Percentiles rank a stretch among this genome's conserved stretches.
phyloP scores from a whole-genome alignment of 2,797 vertebrate genomes.

The Microchirus variegatus region DNA sequence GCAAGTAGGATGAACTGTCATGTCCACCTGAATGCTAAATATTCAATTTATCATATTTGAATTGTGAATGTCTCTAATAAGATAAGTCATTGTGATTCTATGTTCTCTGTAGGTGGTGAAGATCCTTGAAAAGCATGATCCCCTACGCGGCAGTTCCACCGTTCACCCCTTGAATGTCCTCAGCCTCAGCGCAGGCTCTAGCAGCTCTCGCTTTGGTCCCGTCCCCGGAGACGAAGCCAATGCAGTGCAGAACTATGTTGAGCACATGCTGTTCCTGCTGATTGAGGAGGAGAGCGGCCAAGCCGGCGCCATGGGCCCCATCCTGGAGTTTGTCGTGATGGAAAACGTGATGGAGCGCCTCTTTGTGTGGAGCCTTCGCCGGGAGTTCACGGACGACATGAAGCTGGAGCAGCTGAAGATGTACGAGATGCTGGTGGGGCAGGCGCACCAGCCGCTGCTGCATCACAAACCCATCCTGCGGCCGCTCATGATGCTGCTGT shows the following conservation, averaged over 20 bases:
- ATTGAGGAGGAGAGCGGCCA: conserved; percentile 92
- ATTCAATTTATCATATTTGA: too few relatives aligned
- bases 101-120: conserved; percentile 88
- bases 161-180: conserved; percentile 54
- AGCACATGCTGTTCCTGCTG: conserved; percentile 95
- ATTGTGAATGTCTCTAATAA: too few relatives aligned
- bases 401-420: conserved; percentile 97
- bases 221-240: conserved; percentile 93
- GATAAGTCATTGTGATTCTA: too few relatives aligned
- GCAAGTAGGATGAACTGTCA: too few relatives aligned
- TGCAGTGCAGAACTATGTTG: conserved; percentile 97
- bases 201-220: conserved; percentile 67
- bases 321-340: conserved; percentile 96
- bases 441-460: conserved; percentile 93
- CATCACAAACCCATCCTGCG: conserved; percentile 96
- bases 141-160: conserved; percentile 83
- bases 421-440: conserved; percentile 95
- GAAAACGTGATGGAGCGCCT: conserved; percentile 99
- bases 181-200: conserved; percentile 40
- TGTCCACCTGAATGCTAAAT: too few relatives aligned
- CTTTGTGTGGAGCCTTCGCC: conserved; percentile 96
- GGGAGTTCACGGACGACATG: conserved; percentile 95
- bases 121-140: conserved; percentile 96
- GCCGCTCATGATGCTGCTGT: conserved; percentile 97
- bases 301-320: conserved; percentile 93